phyloP scores from a whole-genome alignment of 2,113 vertebrate genomes.

The Ovis canadensis region DNA sequence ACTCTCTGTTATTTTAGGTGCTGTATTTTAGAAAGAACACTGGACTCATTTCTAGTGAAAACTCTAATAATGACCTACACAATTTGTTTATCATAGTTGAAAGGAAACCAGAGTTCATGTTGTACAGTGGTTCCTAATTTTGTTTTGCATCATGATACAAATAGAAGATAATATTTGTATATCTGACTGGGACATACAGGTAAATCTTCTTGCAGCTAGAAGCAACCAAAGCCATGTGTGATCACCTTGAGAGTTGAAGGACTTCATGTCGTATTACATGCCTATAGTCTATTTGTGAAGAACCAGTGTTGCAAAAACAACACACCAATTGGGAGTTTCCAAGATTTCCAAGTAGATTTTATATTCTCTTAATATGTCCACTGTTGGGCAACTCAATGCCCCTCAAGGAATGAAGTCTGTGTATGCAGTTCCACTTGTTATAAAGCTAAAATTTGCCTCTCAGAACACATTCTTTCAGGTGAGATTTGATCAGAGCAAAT shows the following conservation, averaged over 20 bases:
- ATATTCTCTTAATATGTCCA: neutral
- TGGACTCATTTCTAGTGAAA: slow-evolving; percentile 3
- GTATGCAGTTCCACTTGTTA: slow-evolving; percentile 6
- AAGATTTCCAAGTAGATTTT: slow-evolving; percentile 12
- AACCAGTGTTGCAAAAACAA: neutral
- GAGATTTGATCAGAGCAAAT: neutral
- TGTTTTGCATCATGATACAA: neutral
- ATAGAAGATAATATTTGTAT: neutral
- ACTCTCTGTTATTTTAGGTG: neutral
- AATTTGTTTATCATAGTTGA: neutral
- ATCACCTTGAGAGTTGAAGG: neutral
- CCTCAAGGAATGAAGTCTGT: neutral
- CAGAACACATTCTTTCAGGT: neutral
- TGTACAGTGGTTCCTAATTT: neutral
- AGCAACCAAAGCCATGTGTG: neutral
- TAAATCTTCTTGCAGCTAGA: neutral
- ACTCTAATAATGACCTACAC: neutral
- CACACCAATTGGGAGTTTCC: neutral
- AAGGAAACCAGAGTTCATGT: neutral
- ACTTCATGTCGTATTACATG: neutral
- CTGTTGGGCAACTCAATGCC: neutral
- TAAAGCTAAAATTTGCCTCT: slow-evolving; percentile 8
- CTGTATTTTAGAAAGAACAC: slow-evolving; percentile 9
- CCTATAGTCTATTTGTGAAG: neutral
- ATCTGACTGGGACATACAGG: neutral